Percentiles rank a stretch among this genome's conserved stretches.
Evolutionary conservation across 2,113 vertebrate genomes (phyloP).

Genomic region (Brachypodius melanocephalos): DNA sequence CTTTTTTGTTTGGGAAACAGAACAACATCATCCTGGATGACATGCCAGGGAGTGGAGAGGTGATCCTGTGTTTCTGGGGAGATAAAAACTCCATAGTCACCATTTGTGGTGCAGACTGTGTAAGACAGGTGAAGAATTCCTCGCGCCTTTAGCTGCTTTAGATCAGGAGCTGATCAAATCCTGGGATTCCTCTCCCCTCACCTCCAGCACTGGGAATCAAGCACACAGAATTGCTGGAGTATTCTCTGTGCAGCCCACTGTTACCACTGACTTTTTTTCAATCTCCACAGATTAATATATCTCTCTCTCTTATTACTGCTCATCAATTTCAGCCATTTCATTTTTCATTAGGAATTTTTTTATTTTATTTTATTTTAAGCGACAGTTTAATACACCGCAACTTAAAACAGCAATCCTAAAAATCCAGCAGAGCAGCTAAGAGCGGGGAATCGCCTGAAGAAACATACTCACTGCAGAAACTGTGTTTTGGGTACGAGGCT

Average conservation of each 20-base stretch:
- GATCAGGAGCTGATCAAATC: background rate
- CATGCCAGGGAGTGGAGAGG: background rate
- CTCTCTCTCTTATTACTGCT: background rate
- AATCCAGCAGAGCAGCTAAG: background rate
- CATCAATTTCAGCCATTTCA: background rate
- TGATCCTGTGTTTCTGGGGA: background rate
- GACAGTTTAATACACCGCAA: background rate
- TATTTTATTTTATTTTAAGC: background rate
- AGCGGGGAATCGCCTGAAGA: background rate
- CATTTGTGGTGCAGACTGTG: background rate
- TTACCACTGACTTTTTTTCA: background rate
- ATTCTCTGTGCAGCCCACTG: accelerated
- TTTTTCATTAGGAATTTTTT: background rate
- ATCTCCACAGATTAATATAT: too few species aligned
- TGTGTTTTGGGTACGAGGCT: background rate
- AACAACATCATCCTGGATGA: background rate
- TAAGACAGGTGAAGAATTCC: background rate
- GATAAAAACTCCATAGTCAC: background rate
- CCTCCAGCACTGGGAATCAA: background rate
- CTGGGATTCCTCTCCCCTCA: background rate
- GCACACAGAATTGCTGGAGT: background rate
- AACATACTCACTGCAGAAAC: background rate
- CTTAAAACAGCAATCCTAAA: background rate
- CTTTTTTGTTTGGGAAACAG: background rate
- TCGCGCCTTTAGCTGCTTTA: background rate